phyloP scores from a whole-genome alignment of 2,113 vertebrate species.

The Isichthys henryi region DNA sequence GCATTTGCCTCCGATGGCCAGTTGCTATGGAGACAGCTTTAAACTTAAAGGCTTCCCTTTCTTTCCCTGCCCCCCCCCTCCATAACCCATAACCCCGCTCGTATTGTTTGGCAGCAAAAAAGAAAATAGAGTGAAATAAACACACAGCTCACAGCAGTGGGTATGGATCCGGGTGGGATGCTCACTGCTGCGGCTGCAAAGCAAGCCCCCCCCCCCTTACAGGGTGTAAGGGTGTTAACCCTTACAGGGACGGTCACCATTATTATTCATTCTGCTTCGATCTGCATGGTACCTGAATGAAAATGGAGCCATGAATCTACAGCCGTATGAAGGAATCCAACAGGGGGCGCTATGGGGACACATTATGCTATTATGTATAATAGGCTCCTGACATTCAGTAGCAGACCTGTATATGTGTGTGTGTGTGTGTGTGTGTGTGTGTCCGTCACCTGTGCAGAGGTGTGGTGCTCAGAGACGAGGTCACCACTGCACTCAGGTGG shows the following conservation, averaged over 20 bases:
- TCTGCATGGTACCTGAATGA: background rate
- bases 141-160: background rate
- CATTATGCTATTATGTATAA: conserved; percentile 13
- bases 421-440: background rate
- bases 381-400: conserved; percentile 1
- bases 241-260: background rate
- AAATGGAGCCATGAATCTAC: background rate
- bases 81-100: conserved; percentile 23
- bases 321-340: conserved; percentile 19
- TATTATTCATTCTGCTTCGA: background rate
- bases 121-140: background rate
- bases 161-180: background rate
- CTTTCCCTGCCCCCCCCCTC: background rate
- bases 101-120: conserved; percentile 11
- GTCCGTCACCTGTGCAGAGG: background rate
- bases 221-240: too few relatives aligned
- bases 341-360: conserved; percentile 11
- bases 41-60: conserved; percentile 13
- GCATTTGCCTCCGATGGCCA: conserved; percentile 15
- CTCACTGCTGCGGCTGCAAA: background rate
- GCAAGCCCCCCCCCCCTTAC: background rate
- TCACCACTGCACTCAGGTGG: background rate
- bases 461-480: background rate
- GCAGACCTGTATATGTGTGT: background rate
- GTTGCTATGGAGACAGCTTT: conserved; percentile 31